Conservation (phyloP, 2,797 vertebrate species). For the Vireo griseus region DNA sequence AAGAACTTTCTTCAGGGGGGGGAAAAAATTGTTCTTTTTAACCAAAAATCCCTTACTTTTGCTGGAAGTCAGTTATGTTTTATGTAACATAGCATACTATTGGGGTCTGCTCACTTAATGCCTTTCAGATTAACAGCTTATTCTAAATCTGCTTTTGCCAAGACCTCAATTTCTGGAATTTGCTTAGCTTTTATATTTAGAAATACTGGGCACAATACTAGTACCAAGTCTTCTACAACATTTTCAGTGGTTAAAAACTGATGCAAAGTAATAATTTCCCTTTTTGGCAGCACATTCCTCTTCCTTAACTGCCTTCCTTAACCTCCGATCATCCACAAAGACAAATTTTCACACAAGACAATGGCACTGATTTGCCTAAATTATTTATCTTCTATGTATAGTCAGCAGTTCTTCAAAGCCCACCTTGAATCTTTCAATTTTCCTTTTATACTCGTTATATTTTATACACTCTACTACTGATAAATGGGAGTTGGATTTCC, state of each 20-base stretch:
- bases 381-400: not conserved
- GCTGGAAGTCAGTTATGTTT: not conserved
- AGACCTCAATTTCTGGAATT: constrained; percentile 40
- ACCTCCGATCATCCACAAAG: not conserved
- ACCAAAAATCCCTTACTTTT: not conserved
- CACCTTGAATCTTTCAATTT: not conserved
- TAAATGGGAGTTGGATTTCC: not conserved
- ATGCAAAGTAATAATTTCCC: not conserved
- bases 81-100: not conserved
- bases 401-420: not conserved
- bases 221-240: not conserved
- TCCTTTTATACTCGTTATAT: not conserved
- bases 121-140: constrained; percentile 24
- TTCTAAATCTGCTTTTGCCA: constrained; percentile 34
- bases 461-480: not conserved
- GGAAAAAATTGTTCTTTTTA: not conserved
- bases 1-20: not conserved
- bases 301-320: not conserved
- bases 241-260: not conserved
- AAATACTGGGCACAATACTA: not conserved
- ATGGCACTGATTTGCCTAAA: not conserved
- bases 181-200: constrained; percentile 31
- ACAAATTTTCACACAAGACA: not conserved
- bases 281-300: not conserved
- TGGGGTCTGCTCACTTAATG: not conserved